These are phyloP conservation scores for Silurus meridionalis DNA, from an alignment of 2,113 vertebrate species.

Conservation along the genomic window DNA sequence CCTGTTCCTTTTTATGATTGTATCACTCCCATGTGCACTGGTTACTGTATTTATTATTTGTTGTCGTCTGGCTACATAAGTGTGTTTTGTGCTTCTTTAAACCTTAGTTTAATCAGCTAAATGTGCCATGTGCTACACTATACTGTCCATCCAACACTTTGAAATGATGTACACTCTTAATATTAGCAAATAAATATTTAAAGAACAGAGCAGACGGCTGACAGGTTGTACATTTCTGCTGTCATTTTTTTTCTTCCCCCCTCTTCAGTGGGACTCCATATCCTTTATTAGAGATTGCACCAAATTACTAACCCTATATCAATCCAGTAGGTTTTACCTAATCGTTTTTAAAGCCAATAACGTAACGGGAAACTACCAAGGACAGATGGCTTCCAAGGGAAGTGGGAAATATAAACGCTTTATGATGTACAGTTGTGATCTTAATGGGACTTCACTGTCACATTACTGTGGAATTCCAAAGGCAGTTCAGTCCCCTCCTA, in stretches of 20 bases:
- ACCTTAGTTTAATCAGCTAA: constrained; percentile 21
- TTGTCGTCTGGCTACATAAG: constrained; percentile 14
- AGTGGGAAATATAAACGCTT: background rate
- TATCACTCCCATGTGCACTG: background rate
- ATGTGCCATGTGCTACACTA: constrained; percentile 24
- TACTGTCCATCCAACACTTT: constrained; percentile 37
- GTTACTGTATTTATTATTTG: background rate
- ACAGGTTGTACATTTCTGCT: background rate
- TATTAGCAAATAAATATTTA: constrained; percentile 59
- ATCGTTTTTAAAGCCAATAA: constrained; percentile 36
- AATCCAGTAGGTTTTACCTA: constrained; percentile 23
- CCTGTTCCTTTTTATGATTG: background rate
- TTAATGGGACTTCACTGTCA: background rate
- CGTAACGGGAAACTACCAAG: background rate
- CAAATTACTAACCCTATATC: constrained; percentile 19
- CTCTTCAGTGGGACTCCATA: background rate
- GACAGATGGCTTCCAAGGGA: background rate
- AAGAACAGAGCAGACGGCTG: constrained; percentile 1
- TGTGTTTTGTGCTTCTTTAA: constrained; percentile 38
- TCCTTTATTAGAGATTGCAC: constrained; percentile 15
- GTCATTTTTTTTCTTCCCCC: background rate
- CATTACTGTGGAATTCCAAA: background rate
- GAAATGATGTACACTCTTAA: constrained; percentile 33
- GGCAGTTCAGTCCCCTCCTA: background rate
- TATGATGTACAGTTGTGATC: constrained; percentile 15